Percentiles rank a stretch among this genome's conserved stretches.
These are phyloP conservation scores for Ophonus ardosiacus DNA, from an alignment of 2,888 invertebrate genomes.

Conservation along the genomic window DNA sequence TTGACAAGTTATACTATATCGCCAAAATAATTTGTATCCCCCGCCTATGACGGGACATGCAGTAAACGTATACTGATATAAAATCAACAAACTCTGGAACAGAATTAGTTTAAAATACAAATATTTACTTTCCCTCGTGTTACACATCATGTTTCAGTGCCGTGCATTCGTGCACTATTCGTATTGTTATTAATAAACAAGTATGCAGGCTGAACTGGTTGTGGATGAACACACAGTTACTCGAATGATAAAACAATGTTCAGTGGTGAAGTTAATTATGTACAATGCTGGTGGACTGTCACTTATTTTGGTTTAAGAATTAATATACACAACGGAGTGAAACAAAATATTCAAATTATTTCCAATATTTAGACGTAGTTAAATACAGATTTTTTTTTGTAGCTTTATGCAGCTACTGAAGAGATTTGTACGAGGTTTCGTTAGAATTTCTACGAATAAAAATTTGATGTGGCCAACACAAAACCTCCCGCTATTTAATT, in stretches of 20 bases:
- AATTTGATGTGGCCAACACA: too few relatives aligned
- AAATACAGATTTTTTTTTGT: too few relatives aligned
- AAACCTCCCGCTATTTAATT: too few relatives aligned
- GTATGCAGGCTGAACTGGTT: neutral
- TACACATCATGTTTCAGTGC: conserved; percentile 21
- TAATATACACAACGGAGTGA: too few relatives aligned
- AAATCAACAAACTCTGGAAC: conserved; percentile 33
- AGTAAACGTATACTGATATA: conserved; percentile 20
- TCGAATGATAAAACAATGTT: neutral
- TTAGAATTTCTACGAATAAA: too few relatives aligned
- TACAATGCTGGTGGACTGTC: neutral
- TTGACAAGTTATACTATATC: too few relatives aligned
- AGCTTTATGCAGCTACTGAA: too few relatives aligned
- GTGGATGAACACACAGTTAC: neutral
- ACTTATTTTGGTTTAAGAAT: conserved; percentile 15
- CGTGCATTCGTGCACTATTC: neutral
- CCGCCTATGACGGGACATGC: neutral
- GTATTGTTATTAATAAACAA: conserved; percentile 25
- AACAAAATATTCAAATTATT: too few relatives aligned
- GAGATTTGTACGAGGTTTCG: too few relatives aligned
- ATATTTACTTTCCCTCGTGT: conserved; percentile 26
- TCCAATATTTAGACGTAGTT: too few relatives aligned
- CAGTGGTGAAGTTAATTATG: neutral
- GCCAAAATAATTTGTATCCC: neutral
- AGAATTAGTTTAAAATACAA: conserved; percentile 40